Base-by-base conservation (phyloP, 2,888 invertebrate genomes). In the Cantharis nigra region DNA sequence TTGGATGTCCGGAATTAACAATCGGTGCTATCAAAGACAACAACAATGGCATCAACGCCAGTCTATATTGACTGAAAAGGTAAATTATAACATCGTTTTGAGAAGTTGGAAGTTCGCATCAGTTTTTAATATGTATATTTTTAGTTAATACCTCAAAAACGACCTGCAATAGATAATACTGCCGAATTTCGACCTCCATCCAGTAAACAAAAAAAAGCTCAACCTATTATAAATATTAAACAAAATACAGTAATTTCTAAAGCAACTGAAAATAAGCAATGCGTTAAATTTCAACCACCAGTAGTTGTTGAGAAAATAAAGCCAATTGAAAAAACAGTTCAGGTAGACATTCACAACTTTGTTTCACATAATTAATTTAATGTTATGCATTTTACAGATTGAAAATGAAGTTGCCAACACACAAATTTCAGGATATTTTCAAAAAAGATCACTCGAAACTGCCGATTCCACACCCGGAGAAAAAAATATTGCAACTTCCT, bases 1-100 rank as follows among this genome's bases (percentile, higher is more conserved):
- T 30, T 28, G 11, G 14, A 13, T 72, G 23, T 18, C 16, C 1
- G 18, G 65, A 18, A 72, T 72, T 13, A 28, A 65, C 18, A 20
- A 16, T n/a, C 65, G 72, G 30, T 65, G n/a, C 20, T 30, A 65
- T 3, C 72, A 72, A 65, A 72, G 72, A 14, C 72, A 72, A 20
- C 64, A 72, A 10, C 72, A 65, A 16, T 72, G 72, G 72, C n/a
- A n/a, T 9, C 64, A 64, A 20, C 30, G 23, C 7, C 13, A 13
- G 11, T 67, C 67, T 18, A 20, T 18, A 67, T 67, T 20, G n/a
- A 13, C 13, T 14, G 23, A 16, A 5, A 67, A 67, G 14, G 23
- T 20, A 49, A 11, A 33, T 3, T 13, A 11, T 33, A 33, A 13
- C 3, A 13, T 13, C 33, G 13, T 33, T 33, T 13, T 49, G 7